Evolutionary conservation across 2,888 invertebrate genomes (phyloP), one percentile per base, ranked within the genome.

Genomic region (Idaea biselata): DNA sequence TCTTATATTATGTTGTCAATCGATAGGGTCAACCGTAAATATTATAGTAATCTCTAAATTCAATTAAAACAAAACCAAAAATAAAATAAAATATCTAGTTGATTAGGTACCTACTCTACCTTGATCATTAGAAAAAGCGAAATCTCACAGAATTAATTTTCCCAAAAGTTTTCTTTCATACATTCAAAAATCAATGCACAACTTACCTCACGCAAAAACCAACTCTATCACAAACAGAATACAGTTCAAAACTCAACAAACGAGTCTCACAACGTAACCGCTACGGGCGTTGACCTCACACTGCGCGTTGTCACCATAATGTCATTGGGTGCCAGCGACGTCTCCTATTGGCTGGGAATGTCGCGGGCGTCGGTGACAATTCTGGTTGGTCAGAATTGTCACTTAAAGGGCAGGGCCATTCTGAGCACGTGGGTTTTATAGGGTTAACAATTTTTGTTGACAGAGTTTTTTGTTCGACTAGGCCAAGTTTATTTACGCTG

Each of bases 351-450:
- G 91, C 72, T 66, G 75, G 63, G 68, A 71, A 60, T 91, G 92
- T 91, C 92, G 86, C 91, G 83, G 88, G 87, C 84, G 80, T 75
- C 70, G 74, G 91, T 82, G 92, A 91, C 92, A 91, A 87, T 76
- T 74, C 76, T 75, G 72, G 89, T 91, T 92, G 90, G 91, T 79
- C 71, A 72, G 63, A 79, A 77, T 78, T 91, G 91, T 92, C 91
- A 88, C 86, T 77, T 68, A 68, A 66, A 68, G 72, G 91, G 91
- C 82, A 89, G 81, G 74, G 80, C 73, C 71, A 84, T 80, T 71
- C 67, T 63, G 58, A 62, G 59, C 72, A 71, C 69, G 68, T 71
- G 65, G 55, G 69, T 73, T 58, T 60, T 55, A 58, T 18, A 55
- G 16, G 59, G 58, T 53, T 63, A 55, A 63, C 32, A 62, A 7